Conservation (phyloP, 1,140 invertebrate genomes). For the Drosophila pachea region DNA sequence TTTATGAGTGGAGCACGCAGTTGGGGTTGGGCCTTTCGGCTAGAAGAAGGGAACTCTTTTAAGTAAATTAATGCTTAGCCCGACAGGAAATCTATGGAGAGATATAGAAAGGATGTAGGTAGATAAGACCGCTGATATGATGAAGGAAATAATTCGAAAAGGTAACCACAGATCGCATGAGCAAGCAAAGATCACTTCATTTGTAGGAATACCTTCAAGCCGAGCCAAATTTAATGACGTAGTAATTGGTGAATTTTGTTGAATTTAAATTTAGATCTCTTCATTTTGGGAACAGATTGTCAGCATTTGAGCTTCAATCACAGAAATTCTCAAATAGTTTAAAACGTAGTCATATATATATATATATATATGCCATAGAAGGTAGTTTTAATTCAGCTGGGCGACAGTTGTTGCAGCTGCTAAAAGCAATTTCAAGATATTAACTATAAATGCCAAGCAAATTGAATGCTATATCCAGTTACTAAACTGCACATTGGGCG, state of each 20-base stretch:
- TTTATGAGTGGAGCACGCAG: conserved; percentile 17
- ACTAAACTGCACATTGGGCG: background rate
- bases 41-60: background rate
- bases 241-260: too few relatives aligned
- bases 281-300: too few relatives aligned
- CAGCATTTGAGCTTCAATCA: too few relatives aligned
- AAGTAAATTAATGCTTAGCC: conserved; percentile 1
- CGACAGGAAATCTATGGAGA: background rate
- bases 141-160: too few relatives aligned
- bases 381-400: background rate
- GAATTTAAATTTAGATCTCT: too few relatives aligned
- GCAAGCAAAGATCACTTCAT: too few relatives aligned
- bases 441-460: background rate
- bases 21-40: background rate
- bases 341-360: background rate
- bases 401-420: conserved; percentile 11
- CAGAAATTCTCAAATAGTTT: background rate
- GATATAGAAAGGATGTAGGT: background rate
- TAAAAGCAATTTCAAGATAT: background rate
- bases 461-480: conserved; percentile 14
- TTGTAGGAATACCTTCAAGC: too few relatives aligned
- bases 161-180: too few relatives aligned
- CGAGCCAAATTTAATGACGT: too few relatives aligned
- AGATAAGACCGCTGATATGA: background rate
- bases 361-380: background rate